These are phyloP conservation scores for Pyralis farinalis DNA, from an alignment of 2,888 invertebrate genomes.

Conservation along the genomic window DNA sequence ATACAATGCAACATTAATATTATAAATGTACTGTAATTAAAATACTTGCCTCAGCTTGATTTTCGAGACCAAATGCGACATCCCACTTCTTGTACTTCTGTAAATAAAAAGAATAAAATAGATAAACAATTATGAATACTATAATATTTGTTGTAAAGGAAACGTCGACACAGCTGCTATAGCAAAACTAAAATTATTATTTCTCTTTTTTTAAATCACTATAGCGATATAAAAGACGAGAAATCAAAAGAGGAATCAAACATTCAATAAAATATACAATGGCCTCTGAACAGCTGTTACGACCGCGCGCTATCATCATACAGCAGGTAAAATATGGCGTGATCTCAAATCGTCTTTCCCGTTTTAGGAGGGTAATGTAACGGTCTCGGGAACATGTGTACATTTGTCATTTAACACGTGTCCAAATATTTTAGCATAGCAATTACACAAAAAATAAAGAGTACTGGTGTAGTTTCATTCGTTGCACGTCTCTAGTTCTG, in stretches of 20 bases:
- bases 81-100: slow-evolving; percentile 73
- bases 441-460: slow-evolving; percentile 9
- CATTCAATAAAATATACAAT: slow-evolving; percentile 42
- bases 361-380: slow-evolving; percentile 16
- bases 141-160: not conserved
- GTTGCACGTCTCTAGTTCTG: too few species aligned
- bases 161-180: slow-evolving; percentile 26
- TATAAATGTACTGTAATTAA: too few species aligned
- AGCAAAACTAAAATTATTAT: too few species aligned
- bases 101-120: slow-evolving; percentile 41
- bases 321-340: slow-evolving; percentile 59
- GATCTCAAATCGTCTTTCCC: slow-evolving; percentile 30
- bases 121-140: slow-evolving; percentile 5
- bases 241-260: slow-evolving; percentile 31
- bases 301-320: slow-evolving; percentile 35
- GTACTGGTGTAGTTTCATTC: too few species aligned
- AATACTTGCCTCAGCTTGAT: slow-evolving; percentile 50
- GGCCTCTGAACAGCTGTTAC: slow-evolving; percentile 59
- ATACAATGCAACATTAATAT: too few species aligned
- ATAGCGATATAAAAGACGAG: slow-evolving; percentile 32
- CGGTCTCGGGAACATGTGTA: slow-evolving; percentile 1
- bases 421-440: not conserved
- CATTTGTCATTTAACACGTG: not conserved
- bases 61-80: slow-evolving; percentile 55
- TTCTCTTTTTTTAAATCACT: slow-evolving; percentile 16